Base-by-base conservation (phyloP, 2,113 vertebrate genomes). In the Lonchura striata region DNA sequence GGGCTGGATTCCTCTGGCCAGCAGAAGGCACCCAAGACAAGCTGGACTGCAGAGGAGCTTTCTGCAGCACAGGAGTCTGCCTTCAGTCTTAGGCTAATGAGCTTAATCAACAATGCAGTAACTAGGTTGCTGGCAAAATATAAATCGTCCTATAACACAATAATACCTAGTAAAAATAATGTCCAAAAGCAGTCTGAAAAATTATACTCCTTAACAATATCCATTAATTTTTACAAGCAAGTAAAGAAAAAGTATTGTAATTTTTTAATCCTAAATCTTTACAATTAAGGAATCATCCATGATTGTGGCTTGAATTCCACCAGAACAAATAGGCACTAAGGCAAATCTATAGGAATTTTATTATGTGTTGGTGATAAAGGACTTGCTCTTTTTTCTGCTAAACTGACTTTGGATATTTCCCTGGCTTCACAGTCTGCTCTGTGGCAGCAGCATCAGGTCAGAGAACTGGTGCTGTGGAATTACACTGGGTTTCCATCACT, bases 181-280 rank as follows among this genome's bases (percentile, higher is more conserved):
- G 23, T 53, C 70, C 71, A 64, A 72, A 93, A 90, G 47, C 27
- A 28, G 60, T 82, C 52, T 87, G 83, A 91, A 93, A 95, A 86
- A 89, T 82, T 65, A 63, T 10, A 30, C 53, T 61, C 57, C 20
- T 69, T 86, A 94, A 81, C 10, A 82, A 33, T 68, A 77, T 79
- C 91, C 3, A 82, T 84, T 39, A 87, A 76, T 95, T 94, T 78
- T 94, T 83, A 54, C 16, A 71, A 92, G 78, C 70, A 80, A 89
- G 89, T 92, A 86, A 82, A 76, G 56, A 80, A 41, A 92, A 96
- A 61, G 24, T 24, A 63, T 37, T 60, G 59, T 31, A 39, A 41
- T 81, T 84, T 93, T 57, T 4, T 11, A 8, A 83, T 46, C 28
- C 46, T 78, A 85, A 60, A 75, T 91, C 88, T 92, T 75, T 65